Conservation (phyloP, 2,113 vertebrate genomes). For the Zapus hudsonius region DNA sequence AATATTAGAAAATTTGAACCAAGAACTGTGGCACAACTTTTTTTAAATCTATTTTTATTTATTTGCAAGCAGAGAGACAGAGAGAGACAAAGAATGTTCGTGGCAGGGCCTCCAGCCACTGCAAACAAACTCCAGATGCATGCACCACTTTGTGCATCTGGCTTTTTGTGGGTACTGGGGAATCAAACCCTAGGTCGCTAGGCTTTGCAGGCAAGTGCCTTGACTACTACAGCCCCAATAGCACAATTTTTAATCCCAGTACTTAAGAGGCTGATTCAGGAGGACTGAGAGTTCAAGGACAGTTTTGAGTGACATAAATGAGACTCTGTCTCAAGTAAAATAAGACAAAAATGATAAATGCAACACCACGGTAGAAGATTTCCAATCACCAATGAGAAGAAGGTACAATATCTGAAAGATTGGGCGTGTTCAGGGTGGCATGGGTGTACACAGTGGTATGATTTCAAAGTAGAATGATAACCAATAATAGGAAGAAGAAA, state of each 20-base stretch:
- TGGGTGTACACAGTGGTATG: neutral
- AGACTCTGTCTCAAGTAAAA: neutral
- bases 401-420: neutral
- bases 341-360: neutral
- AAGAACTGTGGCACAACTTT: no score
- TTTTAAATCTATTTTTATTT: no score
- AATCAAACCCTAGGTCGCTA: no score
- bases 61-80: no score
- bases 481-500: neutral
- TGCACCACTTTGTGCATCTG: no score
- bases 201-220: no score
- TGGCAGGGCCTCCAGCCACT: no score
- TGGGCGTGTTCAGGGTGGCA: no score
- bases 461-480: constrained; percentile 37
- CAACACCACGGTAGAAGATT: neutral
- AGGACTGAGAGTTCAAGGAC: neutral
- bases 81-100: no score
- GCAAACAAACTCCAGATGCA: no score
- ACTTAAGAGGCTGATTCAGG: neutral
- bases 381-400: constrained; percentile 9
- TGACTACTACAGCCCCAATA: no score
- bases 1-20: constrained; percentile 12
- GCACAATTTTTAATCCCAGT: neutral
- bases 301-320: neutral
- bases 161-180: no score